Percentiles rank a stretch among this genome's conserved stretches.
These are phyloP conservation scores for Pelochelys cantorii DNA, from an alignment of 2,797 vertebrate species.

Conservation along the genomic window DNA sequence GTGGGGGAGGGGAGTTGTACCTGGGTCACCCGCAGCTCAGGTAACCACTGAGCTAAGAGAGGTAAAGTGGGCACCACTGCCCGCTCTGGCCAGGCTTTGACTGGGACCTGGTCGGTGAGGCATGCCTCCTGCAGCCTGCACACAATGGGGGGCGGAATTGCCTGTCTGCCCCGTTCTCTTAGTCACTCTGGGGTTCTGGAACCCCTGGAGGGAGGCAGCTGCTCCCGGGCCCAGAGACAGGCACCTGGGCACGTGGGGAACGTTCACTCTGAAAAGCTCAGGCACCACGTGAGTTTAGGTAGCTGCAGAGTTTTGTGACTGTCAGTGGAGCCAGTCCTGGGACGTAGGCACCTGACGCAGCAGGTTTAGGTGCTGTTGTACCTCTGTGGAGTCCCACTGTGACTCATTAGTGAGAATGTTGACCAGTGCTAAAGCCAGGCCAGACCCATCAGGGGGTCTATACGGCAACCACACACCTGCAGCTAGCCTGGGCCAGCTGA, in stretches of 20 bases:
- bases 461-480: not conserved
- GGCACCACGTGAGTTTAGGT: not conserved
- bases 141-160: not conserved
- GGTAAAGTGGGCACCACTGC: not conserved
- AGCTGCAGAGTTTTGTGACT: not conserved
- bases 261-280: not conserved
- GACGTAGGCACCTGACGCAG: not conserved
- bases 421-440: not conserved
- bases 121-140: not conserved
- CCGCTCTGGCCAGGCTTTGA: not conserved
- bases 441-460: not conserved
- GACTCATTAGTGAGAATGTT: not conserved
- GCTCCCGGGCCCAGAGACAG: not conserved
- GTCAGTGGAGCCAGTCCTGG: not conserved
- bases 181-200: not conserved
- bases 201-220: not conserved
- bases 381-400: not conserved
- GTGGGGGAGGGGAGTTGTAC: not conserved
- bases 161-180: not conserved
- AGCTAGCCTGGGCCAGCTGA: not conserved
- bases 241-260: not conserved
- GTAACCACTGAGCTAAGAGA: not conserved
- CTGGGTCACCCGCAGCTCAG: not conserved
- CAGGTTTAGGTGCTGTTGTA: not conserved
- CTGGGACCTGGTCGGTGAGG: not conserved